phyloP scores from a whole-genome alignment of 1,140 invertebrate genomes.

The Pogonomyrmex californicus region DNA sequence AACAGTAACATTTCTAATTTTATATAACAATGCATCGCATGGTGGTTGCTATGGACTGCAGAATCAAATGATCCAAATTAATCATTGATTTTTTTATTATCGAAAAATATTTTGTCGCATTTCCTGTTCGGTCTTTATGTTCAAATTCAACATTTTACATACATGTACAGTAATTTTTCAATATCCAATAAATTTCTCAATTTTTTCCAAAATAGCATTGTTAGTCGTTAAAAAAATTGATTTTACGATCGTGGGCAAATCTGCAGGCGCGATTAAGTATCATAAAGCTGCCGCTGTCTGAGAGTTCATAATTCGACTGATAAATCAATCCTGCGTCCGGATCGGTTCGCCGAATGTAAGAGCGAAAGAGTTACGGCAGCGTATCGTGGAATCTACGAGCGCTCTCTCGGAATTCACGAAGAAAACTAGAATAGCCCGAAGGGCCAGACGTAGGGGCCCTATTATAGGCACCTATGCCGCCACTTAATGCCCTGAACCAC shows the following conservation, averaged over 20 bases:
- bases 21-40: neutral
- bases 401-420: conserved; percentile 57
- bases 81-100: neutral
- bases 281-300: conserved; percentile 2
- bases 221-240: neutral
- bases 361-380: conserved; percentile 56
- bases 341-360: conserved; percentile 51
- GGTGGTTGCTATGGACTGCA: neutral
- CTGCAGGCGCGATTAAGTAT: conserved; percentile 13
- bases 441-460: conserved; percentile 79
- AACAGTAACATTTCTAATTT: neutral
- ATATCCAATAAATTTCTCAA: neutral
- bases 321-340: conserved; percentile 47
- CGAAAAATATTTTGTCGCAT: neutral
- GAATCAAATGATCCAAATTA: neutral
- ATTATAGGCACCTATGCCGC: conserved; percentile 82
- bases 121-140: neutral
- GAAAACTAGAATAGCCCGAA: conserved; percentile 81
- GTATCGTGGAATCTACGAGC: conserved; percentile 56
- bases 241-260: conserved; percentile 5
- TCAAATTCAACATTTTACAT: neutral
- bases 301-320: conserved; percentile 47
- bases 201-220: neutral
- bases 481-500: conserved; percentile 76
- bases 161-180: neutral